Evolutionary conservation across 1,140 invertebrate genomes (phyloP).

Genomic region (Hyles vespertilio): DNA sequence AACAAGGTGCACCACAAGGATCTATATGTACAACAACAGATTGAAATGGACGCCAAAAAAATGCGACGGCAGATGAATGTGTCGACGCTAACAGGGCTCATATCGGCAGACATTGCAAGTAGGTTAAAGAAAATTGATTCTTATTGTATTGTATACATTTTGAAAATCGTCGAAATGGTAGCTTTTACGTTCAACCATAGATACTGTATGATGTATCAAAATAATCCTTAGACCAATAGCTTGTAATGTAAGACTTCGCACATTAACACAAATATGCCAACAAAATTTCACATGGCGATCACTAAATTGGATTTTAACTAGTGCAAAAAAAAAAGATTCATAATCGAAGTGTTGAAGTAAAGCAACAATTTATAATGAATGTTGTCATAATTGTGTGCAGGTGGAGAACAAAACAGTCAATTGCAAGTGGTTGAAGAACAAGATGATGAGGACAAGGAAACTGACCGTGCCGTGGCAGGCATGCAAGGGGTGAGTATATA

Average conservation of each 20-base stretch:
- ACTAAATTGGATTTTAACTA: too few species aligned
- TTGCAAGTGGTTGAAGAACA: conserved; percentile 6
- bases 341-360: too few species aligned
- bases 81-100: conserved; percentile 41
- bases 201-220: too few species aligned
- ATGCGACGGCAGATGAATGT: conserved; percentile 58
- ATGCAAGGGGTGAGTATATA: conserved; percentile 8
- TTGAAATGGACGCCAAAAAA: conserved; percentile 66
- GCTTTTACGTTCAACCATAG: too few species aligned
- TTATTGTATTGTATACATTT: too few species aligned
- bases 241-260: too few species aligned
- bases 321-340: too few species aligned
- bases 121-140: conserved; percentile 10
- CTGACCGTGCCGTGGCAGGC: conserved; percentile 6
- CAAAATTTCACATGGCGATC: too few species aligned
- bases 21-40: conserved; percentile 64
- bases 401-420: conserved; percentile 3
- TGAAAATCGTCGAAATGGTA: too few species aligned
- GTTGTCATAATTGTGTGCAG: not conserved
- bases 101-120: conserved; percentile 48
- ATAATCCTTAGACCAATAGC: too few species aligned
- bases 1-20: conserved; percentile 75
- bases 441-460: conserved; percentile 9
- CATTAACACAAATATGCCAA: too few species aligned
- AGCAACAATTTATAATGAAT: too few species aligned